Evolutionary conservation across 2,113 vertebrate species (phyloP).

Genomic region (Sigmodon hispidus): DNA sequence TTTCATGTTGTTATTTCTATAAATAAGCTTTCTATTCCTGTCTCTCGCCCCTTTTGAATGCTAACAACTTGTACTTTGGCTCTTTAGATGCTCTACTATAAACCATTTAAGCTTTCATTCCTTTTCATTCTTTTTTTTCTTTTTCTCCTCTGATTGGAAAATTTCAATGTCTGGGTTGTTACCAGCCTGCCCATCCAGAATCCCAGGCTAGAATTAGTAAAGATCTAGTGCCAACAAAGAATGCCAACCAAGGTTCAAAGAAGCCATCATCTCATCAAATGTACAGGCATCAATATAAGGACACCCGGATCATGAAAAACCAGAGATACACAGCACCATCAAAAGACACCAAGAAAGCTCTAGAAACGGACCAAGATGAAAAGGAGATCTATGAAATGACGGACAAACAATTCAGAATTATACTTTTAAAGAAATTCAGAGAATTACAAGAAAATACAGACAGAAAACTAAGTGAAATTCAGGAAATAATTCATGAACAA

Average conservation of each 20-base stretch:
- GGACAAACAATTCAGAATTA: constrained; percentile 56
- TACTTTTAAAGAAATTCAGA: constrained; percentile 50
- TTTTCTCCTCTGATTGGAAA: constrained; percentile 41
- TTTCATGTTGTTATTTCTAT: not conserved
- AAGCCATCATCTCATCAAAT: not conserved
- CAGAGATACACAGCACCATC: not conserved
- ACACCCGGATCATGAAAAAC: not conserved
- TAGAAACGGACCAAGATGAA: constrained; percentile 19
- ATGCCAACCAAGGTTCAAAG: constrained; percentile 1
- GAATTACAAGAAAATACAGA: constrained; percentile 55
- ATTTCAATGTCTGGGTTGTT: constrained; percentile 42
- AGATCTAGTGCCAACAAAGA: not conserved
- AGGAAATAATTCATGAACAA: not conserved
- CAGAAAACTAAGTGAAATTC: constrained; percentile 44
- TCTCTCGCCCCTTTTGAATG: not conserved
- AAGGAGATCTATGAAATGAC: constrained; percentile 45
- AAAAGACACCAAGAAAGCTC: not conserved
- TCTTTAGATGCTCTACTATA: not conserved
- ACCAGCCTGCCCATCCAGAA: constrained; percentile 43
- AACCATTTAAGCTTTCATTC: constrained; percentile 25
- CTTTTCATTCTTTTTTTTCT: constrained; percentile 51
- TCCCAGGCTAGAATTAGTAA: constrained; percentile 43
- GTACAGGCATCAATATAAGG: constrained; percentile 4
- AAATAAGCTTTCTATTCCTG: not conserved
- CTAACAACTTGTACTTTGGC: not conserved